Evolutionary conservation across 2,888 invertebrate species (phyloP), one percentile per base, ranked within the genome.

Genomic region (Camptogramma bilineatum): DNA sequence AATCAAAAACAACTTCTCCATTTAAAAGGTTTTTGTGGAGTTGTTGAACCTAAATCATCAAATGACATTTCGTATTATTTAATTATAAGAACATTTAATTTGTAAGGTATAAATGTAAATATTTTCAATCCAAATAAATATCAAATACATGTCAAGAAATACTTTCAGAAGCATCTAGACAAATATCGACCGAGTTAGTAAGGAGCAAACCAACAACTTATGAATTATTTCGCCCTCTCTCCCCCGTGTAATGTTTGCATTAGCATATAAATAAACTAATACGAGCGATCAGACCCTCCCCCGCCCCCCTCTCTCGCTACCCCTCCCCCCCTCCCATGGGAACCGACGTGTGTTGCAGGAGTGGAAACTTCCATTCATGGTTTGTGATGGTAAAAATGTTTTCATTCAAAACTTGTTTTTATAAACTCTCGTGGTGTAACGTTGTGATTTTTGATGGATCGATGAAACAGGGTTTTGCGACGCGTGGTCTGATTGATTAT

Each of bases 231-330:
- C 52, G 34, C 42, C 48, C 52, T 5, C 13, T 2, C 42, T n/a
- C 52, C 13, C 48, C 53, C 18, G 46, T 8, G 65, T 70, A 68
- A 58, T 71, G 66, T 62, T 66, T 57, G 56, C 51, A 68, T 74
- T 72, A 75, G 59, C 72, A 73, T 74, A 72, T 69, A 71, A 69
- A 71, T 57, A 62, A 69, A 69, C 62, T 70, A 66, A 65, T 69
- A 70, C 64, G 66, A 65, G 52, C 56, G 50, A 48, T 42, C 64
- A 52, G 66, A 47, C 68, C 34, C 60, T 62, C 69, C 18, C 66
- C 44, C 71, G 66, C 71, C 62, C 39, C 65, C 9, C 21, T 52
- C 57, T 46, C 53, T 66, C 73, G 66, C 39, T 71, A 67, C 71
- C 62, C 24, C 67, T 9, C 16, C 56, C 16, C 56, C 55, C 47